These are phyloP conservation scores for Geopemphigus sp. DNA, from an alignment of 1,140 invertebrate species.

Conservation along the genomic window DNA sequence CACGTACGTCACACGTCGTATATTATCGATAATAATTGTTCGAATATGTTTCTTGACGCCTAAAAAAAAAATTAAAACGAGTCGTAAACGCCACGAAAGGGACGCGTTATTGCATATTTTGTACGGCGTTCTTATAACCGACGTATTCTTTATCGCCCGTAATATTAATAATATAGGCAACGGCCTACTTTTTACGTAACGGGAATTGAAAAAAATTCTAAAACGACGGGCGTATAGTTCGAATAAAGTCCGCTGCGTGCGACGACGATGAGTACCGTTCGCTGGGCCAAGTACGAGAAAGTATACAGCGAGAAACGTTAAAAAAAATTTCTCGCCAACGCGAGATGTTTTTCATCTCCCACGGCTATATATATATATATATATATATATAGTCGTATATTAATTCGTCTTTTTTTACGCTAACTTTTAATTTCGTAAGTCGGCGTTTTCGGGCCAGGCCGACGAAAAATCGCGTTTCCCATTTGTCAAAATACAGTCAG, in stretches of 20 bases:
- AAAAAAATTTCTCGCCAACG: background rate
- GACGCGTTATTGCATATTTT: too few species aligned
- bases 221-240: too few species aligned
- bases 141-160: too few species aligned
- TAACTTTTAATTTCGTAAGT: conserved; percentile 17
- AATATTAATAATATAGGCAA: too few species aligned
- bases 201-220: too few species aligned
- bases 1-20: background rate
- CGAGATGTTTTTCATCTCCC: background rate
- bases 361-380: background rate
- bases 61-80: background rate
- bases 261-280: too few species aligned
- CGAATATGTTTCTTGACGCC: background rate
- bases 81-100: background rate
- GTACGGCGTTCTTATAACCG: too few species aligned
- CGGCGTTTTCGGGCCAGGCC: background rate
- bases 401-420: background rate
- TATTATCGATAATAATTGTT: background rate
- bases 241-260: too few species aligned
- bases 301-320: too few species aligned
- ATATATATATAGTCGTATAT: too few species aligned
- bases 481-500: conserved; percentile 39
- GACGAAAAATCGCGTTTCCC: conserved; percentile 39
- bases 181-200: too few species aligned
- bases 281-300: too few species aligned